Evolutionary conservation across 2,113 vertebrate genomes (phyloP), one percentile per base, ranked within the genome.

Genomic region (Rhombomys opimus): DNA sequence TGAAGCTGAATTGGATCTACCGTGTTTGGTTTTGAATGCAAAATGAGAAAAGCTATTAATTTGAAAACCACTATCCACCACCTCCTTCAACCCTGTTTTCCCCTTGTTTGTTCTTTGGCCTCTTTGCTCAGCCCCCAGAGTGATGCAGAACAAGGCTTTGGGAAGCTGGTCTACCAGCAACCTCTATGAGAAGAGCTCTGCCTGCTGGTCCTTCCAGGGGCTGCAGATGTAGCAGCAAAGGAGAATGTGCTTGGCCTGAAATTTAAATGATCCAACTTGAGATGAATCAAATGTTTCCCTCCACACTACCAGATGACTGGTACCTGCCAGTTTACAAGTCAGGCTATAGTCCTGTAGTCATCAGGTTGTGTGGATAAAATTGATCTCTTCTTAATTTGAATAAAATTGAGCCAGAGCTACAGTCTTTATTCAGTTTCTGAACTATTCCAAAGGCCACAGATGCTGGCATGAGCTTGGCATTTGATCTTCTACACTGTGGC

Each of bases 11-110:
- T 7, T 91, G 95, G 85, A 81, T 95, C 88, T 65, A 82, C 61
- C 76, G 63, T 59, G 88, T 89, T 96, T 92, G 90, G 85, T 61
- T 97, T 90, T 90, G 82, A 96, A 95, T 68, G 41, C 90, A 84
- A 86, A 96, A 90, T 89, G 89, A 93, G 95, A 95, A 84, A 65
- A 65, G 52, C 50, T 81, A 88, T n/a, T 93, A 87, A 93, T 96
- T 92, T 95, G 80, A 87, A 94, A 97, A 59, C 2, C 32, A 90
- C 41, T 61, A 63, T 76, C 10, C 59, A 10, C 75, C 8, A 22
- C 38, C 41, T 54, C 23, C 30, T 82, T 72, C 59, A 20, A 41
- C 27, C 23, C 32, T 70, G 32, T 61, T 85, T 30, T 2, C 3
- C 13, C 7, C 3, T n/a, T 61, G 30, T 86, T 50, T 78, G 15